Conservation (phyloP, 2,113 vertebrate genomes). For the Lampris megalopsis region DNA sequence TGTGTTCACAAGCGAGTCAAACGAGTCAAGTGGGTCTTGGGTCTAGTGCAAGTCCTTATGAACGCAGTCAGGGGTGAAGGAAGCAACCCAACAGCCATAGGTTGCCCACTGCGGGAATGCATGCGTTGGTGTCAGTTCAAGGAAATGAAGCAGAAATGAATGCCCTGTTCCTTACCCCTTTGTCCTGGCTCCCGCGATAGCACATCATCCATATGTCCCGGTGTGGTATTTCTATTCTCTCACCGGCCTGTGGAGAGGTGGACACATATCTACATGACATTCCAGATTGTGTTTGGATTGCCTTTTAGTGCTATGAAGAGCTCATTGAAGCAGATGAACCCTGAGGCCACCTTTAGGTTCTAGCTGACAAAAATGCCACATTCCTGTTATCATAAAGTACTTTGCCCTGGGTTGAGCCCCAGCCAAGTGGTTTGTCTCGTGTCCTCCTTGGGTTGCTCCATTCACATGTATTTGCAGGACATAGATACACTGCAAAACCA, state of each 20-base stretch:
- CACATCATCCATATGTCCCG: background rate
- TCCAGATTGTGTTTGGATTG: conserved; percentile 19
- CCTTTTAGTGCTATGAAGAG: conserved; percentile 12
- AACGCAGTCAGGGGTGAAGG: conserved; percentile 1
- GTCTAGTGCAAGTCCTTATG: conserved; percentile 28
- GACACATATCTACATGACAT: conserved; percentile 46
- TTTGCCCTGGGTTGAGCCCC: conserved; percentile 7
- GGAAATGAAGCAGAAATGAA: conserved; percentile 9
- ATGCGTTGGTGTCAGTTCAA: background rate
- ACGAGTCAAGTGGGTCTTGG: conserved; percentile 26
- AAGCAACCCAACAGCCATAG: background rate
- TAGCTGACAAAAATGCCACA: conserved; percentile 56
- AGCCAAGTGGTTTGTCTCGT: background rate
- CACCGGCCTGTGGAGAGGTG: conserved; percentile 40
- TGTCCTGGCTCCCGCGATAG: background rate
- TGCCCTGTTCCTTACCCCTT: background rate
- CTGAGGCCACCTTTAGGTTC: conserved; percentile 32
- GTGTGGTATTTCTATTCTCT: conserved; percentile 55
- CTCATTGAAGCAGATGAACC: conserved; percentile 23
- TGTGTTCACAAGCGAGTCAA: conserved; percentile 7
- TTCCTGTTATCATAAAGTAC: conserved; percentile 37
- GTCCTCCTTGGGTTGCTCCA: background rate
- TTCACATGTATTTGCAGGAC: background rate
- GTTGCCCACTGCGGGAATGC: conserved; percentile 6
- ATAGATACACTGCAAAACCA: no score